A percentile compares a stretch with the other conserved stretches of the same genome.
Conservation (phyloP, 2,888 invertebrate genomes). For the Tachystola acroxantha region DNA sequence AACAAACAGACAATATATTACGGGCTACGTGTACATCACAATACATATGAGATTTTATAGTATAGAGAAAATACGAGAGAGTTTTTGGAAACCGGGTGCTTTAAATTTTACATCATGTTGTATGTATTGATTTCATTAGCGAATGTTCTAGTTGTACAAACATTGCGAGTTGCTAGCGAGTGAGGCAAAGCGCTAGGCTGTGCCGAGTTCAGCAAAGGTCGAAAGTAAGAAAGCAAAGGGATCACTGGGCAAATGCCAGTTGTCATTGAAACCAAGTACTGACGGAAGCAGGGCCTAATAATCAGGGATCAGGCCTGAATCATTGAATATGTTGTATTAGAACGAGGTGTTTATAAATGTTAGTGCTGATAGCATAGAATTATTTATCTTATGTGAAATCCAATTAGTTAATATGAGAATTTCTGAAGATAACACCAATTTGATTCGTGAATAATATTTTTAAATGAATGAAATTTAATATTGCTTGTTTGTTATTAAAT, state of each 20-base stretch:
- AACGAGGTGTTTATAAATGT: no score
- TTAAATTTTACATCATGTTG: conserved; percentile 75
- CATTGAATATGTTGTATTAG: no score
- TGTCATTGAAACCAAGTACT: no score
- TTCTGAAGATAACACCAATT: conserved; percentile 68
- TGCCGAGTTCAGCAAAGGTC: not conserved
- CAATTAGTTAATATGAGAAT: conserved; percentile 5
- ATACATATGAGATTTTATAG: conserved; percentile 64
- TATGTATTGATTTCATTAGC: conserved; percentile 69
- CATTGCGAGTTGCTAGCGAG: conserved; percentile 17
- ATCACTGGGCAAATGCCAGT: no score
- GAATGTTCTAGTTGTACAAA: conserved; percentile 38
- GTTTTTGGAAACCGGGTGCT: conserved; percentile 76
- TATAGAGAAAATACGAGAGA: conserved; percentile 73
- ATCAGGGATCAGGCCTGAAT: no score
- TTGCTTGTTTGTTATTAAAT: conserved; percentile 48
- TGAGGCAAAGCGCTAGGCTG: not conserved
- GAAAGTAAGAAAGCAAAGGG: no score
- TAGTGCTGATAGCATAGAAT: no score
- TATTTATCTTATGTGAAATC: no score
- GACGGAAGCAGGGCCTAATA: no score
- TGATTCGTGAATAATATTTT: conserved; percentile 56
- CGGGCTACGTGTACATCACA: conserved; percentile 61
- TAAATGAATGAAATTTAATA: conserved; percentile 41
- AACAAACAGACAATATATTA: conserved; percentile 68